Conservation (phyloP, 2,797 vertebrate genomes). For the Mycteria americana region DNA sequence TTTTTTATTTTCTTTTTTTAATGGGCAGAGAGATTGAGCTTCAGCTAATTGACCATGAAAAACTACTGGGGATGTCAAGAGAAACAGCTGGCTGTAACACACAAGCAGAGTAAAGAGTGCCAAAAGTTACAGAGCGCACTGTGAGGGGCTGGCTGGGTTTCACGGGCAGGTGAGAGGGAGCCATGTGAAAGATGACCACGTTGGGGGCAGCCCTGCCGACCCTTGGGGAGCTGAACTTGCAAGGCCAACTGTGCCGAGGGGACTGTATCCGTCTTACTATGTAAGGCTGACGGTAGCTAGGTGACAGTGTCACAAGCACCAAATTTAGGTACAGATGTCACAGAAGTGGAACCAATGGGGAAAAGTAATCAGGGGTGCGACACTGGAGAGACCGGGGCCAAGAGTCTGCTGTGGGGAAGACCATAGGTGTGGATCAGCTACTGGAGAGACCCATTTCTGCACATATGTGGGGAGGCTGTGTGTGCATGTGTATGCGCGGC, state of each 20-base stretch:
- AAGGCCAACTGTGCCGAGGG: background rate
- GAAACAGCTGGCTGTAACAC: background rate
- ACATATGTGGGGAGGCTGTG: background rate
- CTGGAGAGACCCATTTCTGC: background rate
- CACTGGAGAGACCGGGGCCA: background rate
- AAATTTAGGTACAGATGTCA: background rate
- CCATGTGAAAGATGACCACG: accelerated
- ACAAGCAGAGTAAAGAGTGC: background rate
- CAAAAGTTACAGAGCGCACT: background rate
- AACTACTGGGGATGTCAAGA: background rate
- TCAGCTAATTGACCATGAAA: background rate
- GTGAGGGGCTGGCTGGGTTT: background rate
- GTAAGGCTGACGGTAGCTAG: background rate
- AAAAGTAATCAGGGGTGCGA: background rate
- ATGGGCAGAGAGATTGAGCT: background rate
- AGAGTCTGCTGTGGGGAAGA: background rate
- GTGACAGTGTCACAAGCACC: background rate
- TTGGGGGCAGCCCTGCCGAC: background rate
- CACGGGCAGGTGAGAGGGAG: background rate
- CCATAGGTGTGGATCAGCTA: background rate
- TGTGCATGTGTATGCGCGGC: background rate
- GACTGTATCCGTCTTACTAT: accelerated
- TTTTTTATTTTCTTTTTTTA: background rate
- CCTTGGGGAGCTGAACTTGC: background rate
- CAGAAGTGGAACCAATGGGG: background rate